A percentile compares a stretch with the other conserved stretches of the same genome.
phyloP scores from a whole-genome alignment of 2,797 vertebrate species.

The Tadarida brasiliensis region DNA sequence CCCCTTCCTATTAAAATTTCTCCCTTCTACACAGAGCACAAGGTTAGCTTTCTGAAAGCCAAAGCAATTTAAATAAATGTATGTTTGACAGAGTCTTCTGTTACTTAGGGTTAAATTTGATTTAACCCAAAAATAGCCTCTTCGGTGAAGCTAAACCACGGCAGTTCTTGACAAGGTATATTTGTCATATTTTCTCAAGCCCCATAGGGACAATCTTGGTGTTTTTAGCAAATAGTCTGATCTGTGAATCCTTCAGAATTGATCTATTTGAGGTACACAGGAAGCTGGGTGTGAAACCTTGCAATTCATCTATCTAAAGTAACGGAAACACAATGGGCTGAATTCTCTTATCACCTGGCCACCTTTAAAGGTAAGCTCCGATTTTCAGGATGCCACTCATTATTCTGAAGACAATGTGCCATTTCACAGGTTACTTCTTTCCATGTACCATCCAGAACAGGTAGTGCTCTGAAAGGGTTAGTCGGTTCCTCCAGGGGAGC shows the following conservation, averaged over 20 bases:
- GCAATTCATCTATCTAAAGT: not conserved
- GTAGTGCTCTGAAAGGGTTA: not conserved
- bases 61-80: constrained; percentile 74
- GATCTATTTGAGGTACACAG: not conserved
- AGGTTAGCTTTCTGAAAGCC: constrained; percentile 51
- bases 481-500: constrained; percentile 16
- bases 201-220: not conserved
- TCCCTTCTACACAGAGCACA: not conserved
- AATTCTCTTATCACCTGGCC: not conserved
- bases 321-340: not conserved
- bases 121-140: constrained; percentile 34
- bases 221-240: constrained; percentile 43
- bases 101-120: constrained; percentile 56
- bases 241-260: not conserved
- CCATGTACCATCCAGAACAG: not conserved
- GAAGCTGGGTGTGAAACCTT: not conserved
- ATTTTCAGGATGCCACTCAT: not conserved
- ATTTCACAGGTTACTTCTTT: not conserved
- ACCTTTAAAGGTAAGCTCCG: not conserved
- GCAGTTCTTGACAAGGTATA: not conserved
- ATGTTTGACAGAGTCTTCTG: constrained; percentile 34
- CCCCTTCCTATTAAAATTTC: constrained; percentile 32
- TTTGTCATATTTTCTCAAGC: constrained; percentile 26
- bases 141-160: not conserved
- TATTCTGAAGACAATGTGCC: not conserved